Evolutionary conservation across 1,140 invertebrate species (phyloP).

Genomic region (Bombus pyrosoma): DNA sequence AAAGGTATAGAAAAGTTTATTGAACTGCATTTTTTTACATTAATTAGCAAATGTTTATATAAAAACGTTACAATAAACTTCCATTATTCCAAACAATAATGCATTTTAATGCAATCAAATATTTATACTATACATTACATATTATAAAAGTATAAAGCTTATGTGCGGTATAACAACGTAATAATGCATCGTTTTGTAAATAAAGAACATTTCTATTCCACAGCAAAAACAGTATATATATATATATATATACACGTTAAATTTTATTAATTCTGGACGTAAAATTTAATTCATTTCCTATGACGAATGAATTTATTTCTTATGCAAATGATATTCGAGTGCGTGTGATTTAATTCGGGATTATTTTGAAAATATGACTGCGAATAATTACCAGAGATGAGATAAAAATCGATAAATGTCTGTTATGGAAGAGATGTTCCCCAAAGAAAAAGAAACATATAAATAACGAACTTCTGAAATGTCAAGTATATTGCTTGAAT

Average conservation of each 20-base stretch:
- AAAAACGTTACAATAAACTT: conserved; percentile 18
- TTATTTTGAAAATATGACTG: background rate
- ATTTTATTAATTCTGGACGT: background rate
- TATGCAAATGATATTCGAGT: conserved; percentile 9
- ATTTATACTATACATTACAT: background rate
- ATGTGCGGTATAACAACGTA: conserved; percentile 27
- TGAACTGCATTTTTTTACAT: conserved; percentile 51
- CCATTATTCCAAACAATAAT: conserved; percentile 10
- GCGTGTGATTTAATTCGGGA: background rate
- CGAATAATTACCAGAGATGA: background rate
- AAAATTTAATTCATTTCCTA: background rate
- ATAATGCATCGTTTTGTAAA: conserved; percentile 18
- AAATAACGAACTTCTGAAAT: background rate
- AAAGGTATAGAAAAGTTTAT: conserved; percentile 71
- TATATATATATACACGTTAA: background rate
- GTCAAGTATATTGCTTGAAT: background rate
- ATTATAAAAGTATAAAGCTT: conserved; percentile 33
- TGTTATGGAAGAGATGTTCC: conserved; percentile 13
- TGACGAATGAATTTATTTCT: background rate
- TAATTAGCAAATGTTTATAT: conserved; percentile 21
- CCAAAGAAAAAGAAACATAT: background rate
- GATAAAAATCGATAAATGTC: conserved; percentile 3
- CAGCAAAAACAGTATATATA: conserved; percentile 59
- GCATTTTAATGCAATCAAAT: background rate
- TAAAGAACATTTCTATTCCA: conserved; percentile 74